A percentile compares a stretch with the other conserved stretches of the same genome.
Conservation (phyloP, 1,140 invertebrate genomes). For the Rhagoletis pomonella region DNA sequence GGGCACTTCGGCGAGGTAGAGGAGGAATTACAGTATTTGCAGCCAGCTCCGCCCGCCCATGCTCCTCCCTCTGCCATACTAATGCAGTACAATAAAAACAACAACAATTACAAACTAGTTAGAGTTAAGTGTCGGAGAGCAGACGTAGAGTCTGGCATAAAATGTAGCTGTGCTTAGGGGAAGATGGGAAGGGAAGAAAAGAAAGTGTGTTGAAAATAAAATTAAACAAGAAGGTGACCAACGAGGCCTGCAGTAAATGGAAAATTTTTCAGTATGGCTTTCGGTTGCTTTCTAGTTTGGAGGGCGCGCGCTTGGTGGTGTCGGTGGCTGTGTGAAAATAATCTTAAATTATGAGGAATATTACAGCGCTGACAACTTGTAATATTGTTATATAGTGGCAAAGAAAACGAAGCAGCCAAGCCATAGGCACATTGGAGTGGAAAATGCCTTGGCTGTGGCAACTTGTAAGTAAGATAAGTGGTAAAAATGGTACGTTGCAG, state of each 20-base stretch:
- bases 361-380: slow-evolving; percentile 49
- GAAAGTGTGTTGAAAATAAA: slow-evolving; percentile 31
- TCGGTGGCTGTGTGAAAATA: slow-evolving; percentile 39
- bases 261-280: slow-evolving; percentile 15
- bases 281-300: not conserved
- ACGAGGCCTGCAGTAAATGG: slow-evolving; percentile 21
- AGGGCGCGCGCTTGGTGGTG: not conserved
- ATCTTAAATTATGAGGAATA: slow-evolving; percentile 51
- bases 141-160: not conserved
- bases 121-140: not conserved
- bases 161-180: not conserved
- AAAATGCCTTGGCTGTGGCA: not conserved
- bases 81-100: slow-evolving; percentile 2
- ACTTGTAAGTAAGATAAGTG: slow-evolving; percentile 30
- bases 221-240: slow-evolving; percentile 41
- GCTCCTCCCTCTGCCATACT: not conserved
- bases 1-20: not conserved
- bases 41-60: not conserved
- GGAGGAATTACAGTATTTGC: not conserved
- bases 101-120: not conserved
- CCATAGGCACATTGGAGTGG: not conserved
- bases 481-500: slow-evolving; percentile 38
- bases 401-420: not conserved
- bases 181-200: not conserved
- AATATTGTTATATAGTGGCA: not conserved